A percentile compares a stretch with the other conserved stretches of the same genome.
Conservation (phyloP, 2,797 vertebrate species). For the Malurus leucopterus region DNA sequence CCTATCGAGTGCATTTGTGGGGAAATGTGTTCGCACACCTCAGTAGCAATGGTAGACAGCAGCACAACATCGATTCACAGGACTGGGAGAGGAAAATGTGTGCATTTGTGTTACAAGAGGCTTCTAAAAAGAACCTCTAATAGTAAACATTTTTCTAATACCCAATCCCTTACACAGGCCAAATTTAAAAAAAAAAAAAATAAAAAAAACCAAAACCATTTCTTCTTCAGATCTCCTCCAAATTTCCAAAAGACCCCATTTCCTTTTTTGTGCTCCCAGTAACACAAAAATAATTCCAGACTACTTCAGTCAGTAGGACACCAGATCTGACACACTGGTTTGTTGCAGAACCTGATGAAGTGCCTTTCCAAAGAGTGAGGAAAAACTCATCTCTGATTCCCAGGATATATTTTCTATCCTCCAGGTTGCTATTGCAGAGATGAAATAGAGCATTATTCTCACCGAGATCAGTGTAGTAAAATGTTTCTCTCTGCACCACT, state of each 20-base stretch:
- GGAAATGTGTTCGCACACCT: background rate
- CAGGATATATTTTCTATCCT: background rate
- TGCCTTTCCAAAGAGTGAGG: background rate
- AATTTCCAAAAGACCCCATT: background rate
- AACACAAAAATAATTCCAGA: background rate
- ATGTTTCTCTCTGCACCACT: background rate
- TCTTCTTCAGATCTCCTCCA: background rate
- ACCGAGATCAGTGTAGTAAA: background rate
- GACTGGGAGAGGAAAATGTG: background rate
- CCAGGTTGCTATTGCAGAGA: background rate
- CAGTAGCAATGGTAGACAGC: background rate
- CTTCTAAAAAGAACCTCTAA: background rate
- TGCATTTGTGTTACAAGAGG: background rate
- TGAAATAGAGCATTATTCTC: background rate
- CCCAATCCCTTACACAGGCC: background rate
- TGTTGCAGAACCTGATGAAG: background rate
- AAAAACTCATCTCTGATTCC: background rate
- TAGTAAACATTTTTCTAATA: background rate
- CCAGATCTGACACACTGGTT: background rate
- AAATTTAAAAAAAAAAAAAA: background rate
- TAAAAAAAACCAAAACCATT: no score
- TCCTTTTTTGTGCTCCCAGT: background rate
- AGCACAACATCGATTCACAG: background rate
- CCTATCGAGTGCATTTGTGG: background rate
- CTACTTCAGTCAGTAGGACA: background rate